Conservation (phyloP, 2,888 invertebrate species). For the Coenonympha arcania region DNA sequence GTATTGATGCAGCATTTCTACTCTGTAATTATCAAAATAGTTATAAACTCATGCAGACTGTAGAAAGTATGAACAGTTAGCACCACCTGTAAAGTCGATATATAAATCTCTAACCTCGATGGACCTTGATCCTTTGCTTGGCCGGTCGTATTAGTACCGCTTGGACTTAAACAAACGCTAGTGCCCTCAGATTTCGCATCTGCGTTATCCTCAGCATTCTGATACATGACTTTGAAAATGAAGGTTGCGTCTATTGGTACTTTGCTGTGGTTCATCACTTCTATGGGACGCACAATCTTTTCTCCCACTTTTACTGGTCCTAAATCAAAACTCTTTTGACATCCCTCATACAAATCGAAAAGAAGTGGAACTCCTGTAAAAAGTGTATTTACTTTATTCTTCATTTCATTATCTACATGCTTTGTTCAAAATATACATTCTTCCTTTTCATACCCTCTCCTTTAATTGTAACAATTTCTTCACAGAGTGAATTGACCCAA, state of each 20-base stretch:
- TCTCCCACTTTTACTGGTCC: slow-evolving; percentile 69
- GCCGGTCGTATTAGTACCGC: slow-evolving; percentile 15
- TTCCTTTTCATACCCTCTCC: slow-evolving; percentile 66
- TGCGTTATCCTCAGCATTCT: slow-evolving; percentile 44
- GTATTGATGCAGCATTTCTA: slow-evolving; percentile 51
- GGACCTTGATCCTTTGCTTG: slow-evolving; percentile 30
- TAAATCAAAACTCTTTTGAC: slow-evolving; percentile 62
- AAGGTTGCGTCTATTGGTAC: slow-evolving; percentile 71
- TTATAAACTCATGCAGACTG: no score
- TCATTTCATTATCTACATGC: background rate
- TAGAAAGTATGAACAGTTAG: no score
- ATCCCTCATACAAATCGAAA: slow-evolving; percentile 65
- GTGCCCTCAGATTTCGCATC: slow-evolving; percentile 46
- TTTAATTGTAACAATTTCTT: slow-evolving; percentile 62
- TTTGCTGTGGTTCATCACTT: slow-evolving; percentile 75
- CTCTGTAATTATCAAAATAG: slow-evolving; percentile 37
- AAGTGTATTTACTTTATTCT: background rate
- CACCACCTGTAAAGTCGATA: no score
- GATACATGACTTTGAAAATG: slow-evolving; percentile 66
- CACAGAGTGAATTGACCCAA: slow-evolving; percentile 69
- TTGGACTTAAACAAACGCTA: slow-evolving; percentile 54
- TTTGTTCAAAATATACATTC: background rate
- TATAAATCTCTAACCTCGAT: slow-evolving; percentile 43
- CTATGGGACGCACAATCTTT: slow-evolving; percentile 64
- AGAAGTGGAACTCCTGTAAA: slow-evolving; percentile 57